These are phyloP conservation scores for Caloenas nicobarica DNA, from an alignment of 2,113 vertebrate genomes.

Conservation along the genomic window DNA sequence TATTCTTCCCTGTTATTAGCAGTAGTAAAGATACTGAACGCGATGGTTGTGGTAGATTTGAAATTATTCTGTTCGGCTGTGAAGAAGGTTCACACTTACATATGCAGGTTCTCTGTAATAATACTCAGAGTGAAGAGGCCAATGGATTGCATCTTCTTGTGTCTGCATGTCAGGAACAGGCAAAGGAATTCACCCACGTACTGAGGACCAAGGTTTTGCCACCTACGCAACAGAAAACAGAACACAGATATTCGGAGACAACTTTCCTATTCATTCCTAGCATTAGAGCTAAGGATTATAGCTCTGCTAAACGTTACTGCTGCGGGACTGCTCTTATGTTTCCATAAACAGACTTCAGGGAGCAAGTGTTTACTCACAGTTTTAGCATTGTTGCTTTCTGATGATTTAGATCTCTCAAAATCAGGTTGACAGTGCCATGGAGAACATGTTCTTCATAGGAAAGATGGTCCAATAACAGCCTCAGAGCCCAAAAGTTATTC, in stretches of 20 bases:
- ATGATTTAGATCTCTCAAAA: not conserved
- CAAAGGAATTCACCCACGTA: conserved; percentile 40
- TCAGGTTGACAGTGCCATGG: not conserved
- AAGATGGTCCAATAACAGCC: conserved; percentile 46
- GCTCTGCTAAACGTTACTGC: not conserved
- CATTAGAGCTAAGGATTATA: not conserved
- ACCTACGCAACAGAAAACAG: not conserved
- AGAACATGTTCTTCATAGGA: not conserved
- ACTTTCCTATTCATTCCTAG: too few species aligned
- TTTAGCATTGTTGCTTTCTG: conserved; percentile 11
- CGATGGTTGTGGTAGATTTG: too few species aligned
- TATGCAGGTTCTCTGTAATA: not conserved
- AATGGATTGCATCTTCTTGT: not conserved
- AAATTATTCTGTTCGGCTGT: not conserved
- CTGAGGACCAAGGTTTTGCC: not conserved
- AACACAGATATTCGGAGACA: not conserved
- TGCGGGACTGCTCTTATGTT: not conserved
- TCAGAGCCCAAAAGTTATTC: conserved; percentile 70
- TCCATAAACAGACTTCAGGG: not conserved
- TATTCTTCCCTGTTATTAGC: too few species aligned
- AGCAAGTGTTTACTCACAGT: conserved; percentile 11
- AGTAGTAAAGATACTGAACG: not conserved
- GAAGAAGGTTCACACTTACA: conserved; percentile 16
- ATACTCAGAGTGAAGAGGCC: conserved; percentile 22
- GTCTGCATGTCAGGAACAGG: conserved; percentile 26